A percentile compares a stretch with the other conserved stretches of the same genome.
Conservation (phyloP, 2,888 invertebrate genomes). For the Drosophila formosana region DNA sequence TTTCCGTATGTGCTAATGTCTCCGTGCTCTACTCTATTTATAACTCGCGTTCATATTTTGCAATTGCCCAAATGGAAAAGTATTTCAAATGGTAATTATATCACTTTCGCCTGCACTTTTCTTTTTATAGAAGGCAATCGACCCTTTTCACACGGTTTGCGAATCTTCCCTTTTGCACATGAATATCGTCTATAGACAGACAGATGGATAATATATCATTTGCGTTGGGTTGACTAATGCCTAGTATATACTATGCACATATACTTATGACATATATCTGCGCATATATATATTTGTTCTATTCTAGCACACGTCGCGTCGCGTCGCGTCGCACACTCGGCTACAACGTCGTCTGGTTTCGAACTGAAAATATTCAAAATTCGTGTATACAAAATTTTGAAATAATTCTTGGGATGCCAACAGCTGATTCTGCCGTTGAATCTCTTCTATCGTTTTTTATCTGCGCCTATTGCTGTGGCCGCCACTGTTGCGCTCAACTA, state of each 20-base stretch:
- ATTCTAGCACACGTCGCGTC: constrained; percentile 32
- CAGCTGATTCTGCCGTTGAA: background rate
- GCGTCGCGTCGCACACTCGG: constrained; percentile 42
- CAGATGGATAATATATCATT: constrained; percentile 4
- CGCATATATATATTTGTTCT: constrained; percentile 24
- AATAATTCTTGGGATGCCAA: constrained; percentile 13
- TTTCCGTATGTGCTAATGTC: constrained; percentile 34
- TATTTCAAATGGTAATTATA: constrained; percentile 61
- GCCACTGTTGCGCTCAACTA: background rate
- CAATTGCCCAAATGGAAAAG: constrained; percentile 39
- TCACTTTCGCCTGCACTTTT: constrained; percentile 60
- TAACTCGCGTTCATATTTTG: constrained; percentile 59
- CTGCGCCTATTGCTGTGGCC: constrained; percentile 6
- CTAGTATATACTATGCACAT: constrained; percentile 18
- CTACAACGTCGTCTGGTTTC: constrained; percentile 56
- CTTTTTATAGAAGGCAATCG: constrained; percentile 21
- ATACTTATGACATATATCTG: constrained; percentile 25
- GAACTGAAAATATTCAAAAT: constrained; percentile 62
- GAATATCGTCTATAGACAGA: background rate
- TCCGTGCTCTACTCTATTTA: constrained; percentile 55
- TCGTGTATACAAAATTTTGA: constrained; percentile 54
- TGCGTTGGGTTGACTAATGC: constrained; percentile 13
- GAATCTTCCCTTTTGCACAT: constrained; percentile 3
- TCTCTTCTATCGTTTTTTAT: no score
- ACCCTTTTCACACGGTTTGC: constrained; percentile 10